A percentile compares a stretch with the other conserved stretches of the same genome.
These are phyloP conservation scores for Antidorcas marsupialis DNA, from an alignment of 2,113 vertebrate species.

Conservation along the genomic window DNA sequence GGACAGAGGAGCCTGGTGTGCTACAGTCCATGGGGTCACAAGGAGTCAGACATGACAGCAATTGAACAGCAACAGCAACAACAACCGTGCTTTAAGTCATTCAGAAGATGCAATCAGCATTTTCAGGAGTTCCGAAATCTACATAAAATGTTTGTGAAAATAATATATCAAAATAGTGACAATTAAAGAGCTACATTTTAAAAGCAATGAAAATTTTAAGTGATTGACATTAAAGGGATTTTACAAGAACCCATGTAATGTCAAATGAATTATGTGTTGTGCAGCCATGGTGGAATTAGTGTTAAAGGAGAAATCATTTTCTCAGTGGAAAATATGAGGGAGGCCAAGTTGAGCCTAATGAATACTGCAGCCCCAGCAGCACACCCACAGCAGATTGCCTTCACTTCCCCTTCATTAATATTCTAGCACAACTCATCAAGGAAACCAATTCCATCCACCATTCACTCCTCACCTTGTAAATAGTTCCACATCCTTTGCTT, in stretches of 20 bases:
- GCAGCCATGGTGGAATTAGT: not conserved
- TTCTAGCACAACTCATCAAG: not conserved
- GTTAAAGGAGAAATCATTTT: constrained; percentile 27
- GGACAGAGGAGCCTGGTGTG: not conserved
- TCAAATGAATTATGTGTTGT: constrained; percentile 1
- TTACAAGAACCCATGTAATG: not conserved
- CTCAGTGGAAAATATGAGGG: not conserved
- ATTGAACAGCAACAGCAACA: not conserved
- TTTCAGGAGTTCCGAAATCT: not conserved
- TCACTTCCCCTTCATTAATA: not conserved
- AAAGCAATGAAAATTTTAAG: constrained; percentile 25
- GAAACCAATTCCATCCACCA: not conserved
- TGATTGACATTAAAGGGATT: not conserved
- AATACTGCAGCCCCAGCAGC: not conserved
- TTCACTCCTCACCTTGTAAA: not conserved
- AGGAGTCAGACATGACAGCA: not conserved
- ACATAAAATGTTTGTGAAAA: not conserved
- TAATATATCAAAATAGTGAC: not conserved
- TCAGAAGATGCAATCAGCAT: not conserved
- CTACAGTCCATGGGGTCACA: not conserved
- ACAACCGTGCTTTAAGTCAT: not conserved
- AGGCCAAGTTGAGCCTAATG: not conserved
- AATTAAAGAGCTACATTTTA: not conserved
- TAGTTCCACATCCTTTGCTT: not conserved
- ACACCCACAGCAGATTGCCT: not conserved